Conservation (phyloP, 2,888 invertebrate genomes). For the Empis livida region DNA sequence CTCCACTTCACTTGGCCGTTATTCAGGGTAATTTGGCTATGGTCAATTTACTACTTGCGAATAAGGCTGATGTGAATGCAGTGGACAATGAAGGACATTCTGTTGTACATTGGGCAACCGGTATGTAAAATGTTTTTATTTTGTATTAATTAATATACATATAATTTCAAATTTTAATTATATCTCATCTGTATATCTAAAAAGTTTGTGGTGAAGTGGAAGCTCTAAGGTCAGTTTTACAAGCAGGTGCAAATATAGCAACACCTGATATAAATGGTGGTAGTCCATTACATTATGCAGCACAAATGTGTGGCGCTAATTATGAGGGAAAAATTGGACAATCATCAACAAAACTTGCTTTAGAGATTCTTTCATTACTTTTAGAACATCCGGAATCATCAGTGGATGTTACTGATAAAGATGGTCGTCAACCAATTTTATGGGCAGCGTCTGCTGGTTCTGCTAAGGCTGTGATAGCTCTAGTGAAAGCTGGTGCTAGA, state of each 20-base stretch:
- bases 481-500: slow-evolving; percentile 76
- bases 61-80: slow-evolving; percentile 80
- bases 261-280: slow-evolving; percentile 90
- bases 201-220: slow-evolving; percentile 89
- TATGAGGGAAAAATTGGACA: slow-evolving; percentile 42
- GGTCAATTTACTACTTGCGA: slow-evolving; percentile 73
- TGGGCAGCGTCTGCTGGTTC: slow-evolving; percentile 98
- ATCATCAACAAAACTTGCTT: slow-evolving; percentile 27
- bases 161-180: neutral
- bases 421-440: slow-evolving; percentile 83
- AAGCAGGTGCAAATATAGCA: slow-evolving; percentile 75
- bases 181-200: too few species aligned
- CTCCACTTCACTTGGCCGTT: slow-evolving; percentile 88
- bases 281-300: slow-evolving; percentile 92
- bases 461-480: slow-evolving; percentile 75
- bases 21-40: slow-evolving; percentile 83
- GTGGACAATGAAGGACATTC: slow-evolving; percentile 91
- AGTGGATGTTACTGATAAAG: slow-evolving; percentile 78
- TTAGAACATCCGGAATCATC: slow-evolving; percentile 65
- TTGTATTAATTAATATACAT: neutral
- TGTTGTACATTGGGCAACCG: slow-evolving; percentile 96
- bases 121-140: slow-evolving; percentile 41
- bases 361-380: slow-evolving; percentile 62
- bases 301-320: slow-evolving; percentile 87
- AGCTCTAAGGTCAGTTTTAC: slow-evolving; percentile 70